Evolutionary conservation across 2,113 vertebrate species (phyloP).

Genomic region (Coregonus clupeaformis): DNA sequence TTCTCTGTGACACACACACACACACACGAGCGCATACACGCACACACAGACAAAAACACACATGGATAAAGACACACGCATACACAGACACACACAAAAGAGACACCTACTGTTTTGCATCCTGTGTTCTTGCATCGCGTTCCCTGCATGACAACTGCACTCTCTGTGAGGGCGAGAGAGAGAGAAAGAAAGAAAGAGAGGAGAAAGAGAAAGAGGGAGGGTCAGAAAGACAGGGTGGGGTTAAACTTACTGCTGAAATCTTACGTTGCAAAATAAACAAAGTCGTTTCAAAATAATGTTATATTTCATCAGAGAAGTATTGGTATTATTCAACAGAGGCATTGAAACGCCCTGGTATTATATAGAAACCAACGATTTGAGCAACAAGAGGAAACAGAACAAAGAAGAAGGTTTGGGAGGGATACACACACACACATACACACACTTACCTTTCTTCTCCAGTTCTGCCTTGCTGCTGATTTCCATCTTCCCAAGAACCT

Average conservation of each 20-base stretch:
- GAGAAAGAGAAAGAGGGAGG: not conserved
- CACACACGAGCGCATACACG: not conserved
- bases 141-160: constrained; percentile 55
- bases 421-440: not conserved
- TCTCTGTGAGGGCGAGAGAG: constrained; percentile 48
- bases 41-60: not conserved
- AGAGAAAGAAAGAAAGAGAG: not conserved
- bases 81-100: constrained; percentile 10
- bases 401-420: not conserved
- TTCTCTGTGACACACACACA: not conserved
- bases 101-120: constrained; percentile 86
- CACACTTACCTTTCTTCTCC: constrained; percentile 39
- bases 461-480: constrained; percentile 46
- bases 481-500: constrained; percentile 76
- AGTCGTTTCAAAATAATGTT: no score
- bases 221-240: not conserved
- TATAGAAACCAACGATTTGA: no score
- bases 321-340: no score
- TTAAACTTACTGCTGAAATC: not conserved
- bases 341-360: no score
- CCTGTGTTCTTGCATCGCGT: constrained; percentile 88
- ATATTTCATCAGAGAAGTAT: not conserved
- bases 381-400: not conserved
- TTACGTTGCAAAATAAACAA: no score
- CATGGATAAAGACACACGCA: not conserved